Evolutionary conservation across 2,113 vertebrate genomes (phyloP).

Genomic region (Aegotheles bennettii): DNA sequence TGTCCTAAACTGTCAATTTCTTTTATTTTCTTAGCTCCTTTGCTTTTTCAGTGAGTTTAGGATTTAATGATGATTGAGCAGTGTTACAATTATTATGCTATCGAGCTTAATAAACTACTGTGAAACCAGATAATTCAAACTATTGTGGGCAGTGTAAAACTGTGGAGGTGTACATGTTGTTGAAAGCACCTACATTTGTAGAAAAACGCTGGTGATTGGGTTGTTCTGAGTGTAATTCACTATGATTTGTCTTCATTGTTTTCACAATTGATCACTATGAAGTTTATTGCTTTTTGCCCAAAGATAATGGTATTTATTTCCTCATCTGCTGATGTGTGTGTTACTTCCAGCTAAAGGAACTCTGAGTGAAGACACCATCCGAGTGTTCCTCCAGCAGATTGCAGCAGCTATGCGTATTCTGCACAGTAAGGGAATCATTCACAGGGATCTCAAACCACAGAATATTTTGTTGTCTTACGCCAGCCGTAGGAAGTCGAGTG

Average conservation of each 20-base stretch:
- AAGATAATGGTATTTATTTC: not conserved
- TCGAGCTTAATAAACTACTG: not conserved
- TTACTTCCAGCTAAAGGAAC: constrained; percentile 86
- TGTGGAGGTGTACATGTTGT: accelerated
- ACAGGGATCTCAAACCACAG: constrained; percentile 94
- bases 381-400: constrained; percentile 95
- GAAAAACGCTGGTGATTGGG: not conserved
- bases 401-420: constrained; percentile 92
- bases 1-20: not conserved
- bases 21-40: not conserved
- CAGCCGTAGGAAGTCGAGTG: constrained; percentile 82
- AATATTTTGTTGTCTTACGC: constrained; percentile 91
- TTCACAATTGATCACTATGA: not conserved
- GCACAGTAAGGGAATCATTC: constrained; percentile 95
- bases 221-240: not conserved
- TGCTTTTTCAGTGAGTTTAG: not conserved
- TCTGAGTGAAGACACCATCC: constrained; percentile 91
- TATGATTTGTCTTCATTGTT: not conserved
- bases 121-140: not conserved
- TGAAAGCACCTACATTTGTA: not conserved
- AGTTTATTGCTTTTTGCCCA: not conserved
- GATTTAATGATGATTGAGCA: not conserved
- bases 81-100: not conserved
- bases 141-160: not conserved
- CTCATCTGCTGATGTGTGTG: not conserved